Percentiles rank a stretch among this genome's conserved stretches.
These are phyloP conservation scores for Macrobrachium rosenbergii DNA, from an alignment of 1,140 invertebrate genomes.

Conservation along the genomic window DNA sequence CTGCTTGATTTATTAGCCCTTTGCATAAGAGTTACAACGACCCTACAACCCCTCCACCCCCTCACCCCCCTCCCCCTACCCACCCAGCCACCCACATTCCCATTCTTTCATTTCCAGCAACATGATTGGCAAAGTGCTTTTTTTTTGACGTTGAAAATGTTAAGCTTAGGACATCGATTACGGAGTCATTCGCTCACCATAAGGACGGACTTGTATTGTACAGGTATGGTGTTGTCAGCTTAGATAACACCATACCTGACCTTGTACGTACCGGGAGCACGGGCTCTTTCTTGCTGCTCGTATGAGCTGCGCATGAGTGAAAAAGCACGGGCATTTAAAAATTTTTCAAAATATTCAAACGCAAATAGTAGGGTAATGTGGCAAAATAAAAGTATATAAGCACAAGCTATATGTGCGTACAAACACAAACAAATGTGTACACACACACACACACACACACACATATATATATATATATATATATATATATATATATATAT, in stretches of 20 bases:
- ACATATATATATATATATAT: background rate
- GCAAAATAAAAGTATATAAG: background rate
- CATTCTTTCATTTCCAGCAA: background rate
- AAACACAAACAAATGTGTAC: constrained; percentile 8
- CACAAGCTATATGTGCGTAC: background rate
- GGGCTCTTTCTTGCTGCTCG: no score
- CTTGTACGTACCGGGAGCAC: no score
- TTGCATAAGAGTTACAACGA: constrained; percentile 26
- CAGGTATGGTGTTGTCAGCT: no score
- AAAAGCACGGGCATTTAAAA: no score
- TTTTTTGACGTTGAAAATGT: background rate
- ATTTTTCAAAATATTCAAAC: no score
- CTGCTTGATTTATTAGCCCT: constrained; percentile 16
- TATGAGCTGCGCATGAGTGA: no score
- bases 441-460: background rate
- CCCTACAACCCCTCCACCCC: background rate
- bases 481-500: no score
- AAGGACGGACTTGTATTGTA: no score
- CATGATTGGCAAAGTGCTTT: background rate
- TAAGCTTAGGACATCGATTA: no score
- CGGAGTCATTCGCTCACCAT: no score
- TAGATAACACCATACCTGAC: no score
- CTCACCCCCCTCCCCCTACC: background rate
- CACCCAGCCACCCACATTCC: background rate
- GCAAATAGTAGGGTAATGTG: background rate